Evolutionary conservation across 2,113 vertebrate genomes (phyloP), one percentile per base, ranked within the genome.

Genomic region (Uropsilus gracilis): DNA sequence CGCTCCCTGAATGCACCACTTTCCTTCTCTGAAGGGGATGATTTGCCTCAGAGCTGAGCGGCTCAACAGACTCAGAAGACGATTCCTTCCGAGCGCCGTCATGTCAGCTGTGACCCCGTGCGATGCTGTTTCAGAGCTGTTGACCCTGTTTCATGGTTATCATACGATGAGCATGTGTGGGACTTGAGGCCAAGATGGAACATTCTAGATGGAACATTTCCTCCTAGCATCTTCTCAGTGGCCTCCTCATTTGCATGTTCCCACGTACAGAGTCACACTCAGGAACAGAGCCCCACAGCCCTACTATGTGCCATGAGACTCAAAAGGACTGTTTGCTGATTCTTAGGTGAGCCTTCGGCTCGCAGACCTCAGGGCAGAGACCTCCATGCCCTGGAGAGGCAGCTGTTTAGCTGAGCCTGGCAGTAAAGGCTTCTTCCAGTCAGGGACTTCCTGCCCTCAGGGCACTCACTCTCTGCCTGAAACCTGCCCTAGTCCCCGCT

Each of bases 331-430:
- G 22, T 76, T 76, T 13, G n/a, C 26, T 8, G 75, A 66, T 44
- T 44, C 13, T 17, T 28, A 17, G 16, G 39, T 42, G 75, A 61
- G 61, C 55, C 26, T 34, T 4, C 30, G 3, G n/a, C 24, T 42
- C 26, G 3, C 26, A 39, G 72, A 39, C 8, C 8, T 68, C 20
- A 8, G 13, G 10, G 17, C 11, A 4, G 50, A n/a, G n/a, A n/a
- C 22, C 17, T 61, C 37, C 20, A 3, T 12, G 14, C 8, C 5
- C 18, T 55, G 34, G 5, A 26, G n/a, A 12, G 3, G 0, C 6
- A 18, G 39, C 26, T 39, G 10, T 2, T 50, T n/a, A 16, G 7
- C 24, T 44, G 13, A 37, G n/a, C 68, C 61, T 24, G 34, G 32
- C 46, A 32, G 28, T 16, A 13, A 6, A 46, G 26, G 20, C 28